These are phyloP conservation scores for Pentalonia nigronervosa DNA, from an alignment of 1,140 invertebrate genomes.

Conservation along the genomic window DNA sequence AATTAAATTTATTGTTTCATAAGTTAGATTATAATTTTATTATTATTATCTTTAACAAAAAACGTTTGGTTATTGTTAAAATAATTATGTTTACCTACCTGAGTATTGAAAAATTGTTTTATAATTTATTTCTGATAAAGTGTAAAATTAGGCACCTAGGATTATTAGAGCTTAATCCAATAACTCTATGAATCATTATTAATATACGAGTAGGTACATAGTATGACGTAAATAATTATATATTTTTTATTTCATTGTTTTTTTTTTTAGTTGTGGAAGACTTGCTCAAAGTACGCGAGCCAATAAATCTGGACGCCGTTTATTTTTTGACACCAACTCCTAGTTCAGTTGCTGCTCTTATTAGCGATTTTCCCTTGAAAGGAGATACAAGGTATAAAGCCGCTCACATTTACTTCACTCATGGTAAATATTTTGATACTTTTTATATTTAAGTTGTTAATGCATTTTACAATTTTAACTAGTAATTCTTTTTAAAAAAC, in stretches of 20 bases:
- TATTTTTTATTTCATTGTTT: not conserved
- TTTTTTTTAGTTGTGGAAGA: slow-evolving; percentile 91
- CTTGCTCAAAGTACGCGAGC: slow-evolving; percentile 96
- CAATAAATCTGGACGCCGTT: slow-evolving; percentile 94
- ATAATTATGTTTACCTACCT: too few species aligned
- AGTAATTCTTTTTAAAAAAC: not conserved
- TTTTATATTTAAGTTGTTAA: not conserved
- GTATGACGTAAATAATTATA: too few species aligned
- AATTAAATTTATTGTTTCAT: too few species aligned
- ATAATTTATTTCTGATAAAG: not conserved
- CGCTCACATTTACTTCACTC: slow-evolving; percentile 98
- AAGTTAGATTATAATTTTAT: too few species aligned
- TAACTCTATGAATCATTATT: not conserved
- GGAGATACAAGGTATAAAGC: slow-evolving; percentile 88
- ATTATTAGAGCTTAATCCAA: not conserved
- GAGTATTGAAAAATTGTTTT: too few species aligned
- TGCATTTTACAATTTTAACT: not conserved
- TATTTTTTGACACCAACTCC: slow-evolving; percentile 97
- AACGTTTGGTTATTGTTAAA: too few species aligned
- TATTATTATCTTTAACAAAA: too few species aligned
- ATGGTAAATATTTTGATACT: slow-evolving; percentile 74
- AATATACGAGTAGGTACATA: not conserved
- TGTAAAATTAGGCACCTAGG: not conserved
- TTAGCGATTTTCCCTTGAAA: slow-evolving; percentile 90
- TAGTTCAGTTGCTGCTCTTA: slow-evolving; percentile 87